phyloP scores from a whole-genome alignment of 1,140 invertebrate genomes.

The Drosophila erecta region DNA sequence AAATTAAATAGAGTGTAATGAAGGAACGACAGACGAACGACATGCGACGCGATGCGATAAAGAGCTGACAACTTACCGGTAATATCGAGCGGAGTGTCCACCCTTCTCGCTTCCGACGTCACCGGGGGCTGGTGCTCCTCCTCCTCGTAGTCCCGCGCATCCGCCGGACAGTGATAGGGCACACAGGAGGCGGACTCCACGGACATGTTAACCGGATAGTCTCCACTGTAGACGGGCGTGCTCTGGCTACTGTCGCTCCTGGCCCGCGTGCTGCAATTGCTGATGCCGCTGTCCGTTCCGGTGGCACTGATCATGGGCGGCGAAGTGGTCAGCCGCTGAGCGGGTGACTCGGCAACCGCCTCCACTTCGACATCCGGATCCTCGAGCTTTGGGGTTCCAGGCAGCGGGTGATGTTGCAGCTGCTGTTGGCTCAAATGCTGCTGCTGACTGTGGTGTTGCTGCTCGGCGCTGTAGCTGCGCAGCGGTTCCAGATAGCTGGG shows the following conservation, averaged over 20 bases:
- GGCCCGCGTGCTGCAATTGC: constrained; percentile 72
- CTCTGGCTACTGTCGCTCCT: constrained; percentile 77
- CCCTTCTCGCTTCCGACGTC: not conserved
- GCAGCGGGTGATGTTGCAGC: constrained; percentile 20
- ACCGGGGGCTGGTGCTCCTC: constrained; percentile 45
- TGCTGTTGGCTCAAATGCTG: constrained; percentile 19
- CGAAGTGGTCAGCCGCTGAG: constrained; percentile 65
- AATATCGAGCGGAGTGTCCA: constrained; percentile 52
- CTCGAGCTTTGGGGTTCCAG: constrained; percentile 57
- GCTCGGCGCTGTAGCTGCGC: constrained; percentile 44
- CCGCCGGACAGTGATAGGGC: constrained; percentile 69
- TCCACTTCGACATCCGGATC: constrained; percentile 45
- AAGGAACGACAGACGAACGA: constrained; percentile 43
- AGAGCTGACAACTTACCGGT: constrained; percentile 64
- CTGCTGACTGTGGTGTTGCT: constrained; percentile 31
- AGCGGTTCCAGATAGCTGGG: constrained; percentile 66
- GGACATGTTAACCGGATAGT: constrained; percentile 78
- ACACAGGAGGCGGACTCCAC: constrained; percentile 78
- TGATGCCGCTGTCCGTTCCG: constrained; percentile 79
- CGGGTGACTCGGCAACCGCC: constrained; percentile 37
- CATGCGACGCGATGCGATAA: constrained; percentile 43
- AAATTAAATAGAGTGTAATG: constrained; percentile 73
- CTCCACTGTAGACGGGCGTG: constrained; percentile 74
- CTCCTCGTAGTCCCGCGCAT: constrained; percentile 69
- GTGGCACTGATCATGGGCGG: constrained; percentile 78